These are phyloP conservation scores for Cataglyphis rosenhaueri DNA, from an alignment of 2,888 invertebrate species.

Conservation along the genomic window DNA sequence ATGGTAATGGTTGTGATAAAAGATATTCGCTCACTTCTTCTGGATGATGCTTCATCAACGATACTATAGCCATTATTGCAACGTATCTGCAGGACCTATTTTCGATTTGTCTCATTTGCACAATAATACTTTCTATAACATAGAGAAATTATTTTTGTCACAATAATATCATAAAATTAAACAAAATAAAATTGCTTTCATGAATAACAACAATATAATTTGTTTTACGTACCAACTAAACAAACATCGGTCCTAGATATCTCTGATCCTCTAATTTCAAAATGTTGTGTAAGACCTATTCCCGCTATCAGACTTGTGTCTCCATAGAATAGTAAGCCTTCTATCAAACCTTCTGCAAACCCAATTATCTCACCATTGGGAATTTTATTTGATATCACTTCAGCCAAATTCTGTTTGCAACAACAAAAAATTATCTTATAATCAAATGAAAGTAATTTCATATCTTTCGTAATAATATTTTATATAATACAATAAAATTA, in stretches of 20 bases:
- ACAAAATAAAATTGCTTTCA: background rate
- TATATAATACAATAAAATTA: background rate
- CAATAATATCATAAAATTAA: background rate
- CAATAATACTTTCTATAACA: conserved; percentile 78
- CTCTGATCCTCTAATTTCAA: conserved; percentile 79
- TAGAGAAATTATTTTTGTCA: background rate
- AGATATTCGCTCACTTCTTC: conserved; percentile 79
- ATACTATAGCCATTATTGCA: conserved; percentile 77
- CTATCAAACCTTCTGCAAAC: conserved; percentile 80
- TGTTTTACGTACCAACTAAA: conserved; percentile 75
- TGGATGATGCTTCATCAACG: conserved; percentile 77
- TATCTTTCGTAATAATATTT: conserved; percentile 1
- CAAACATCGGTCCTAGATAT: conserved; percentile 79
- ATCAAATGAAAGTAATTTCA: background rate
- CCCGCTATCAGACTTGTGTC: conserved; percentile 79
- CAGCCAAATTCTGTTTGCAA: conserved; percentile 73
- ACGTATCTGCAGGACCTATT: conserved; percentile 77
- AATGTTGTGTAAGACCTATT: conserved; percentile 78
- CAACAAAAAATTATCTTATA: conserved; percentile 1
- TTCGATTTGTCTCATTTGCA: conserved; percentile 81
- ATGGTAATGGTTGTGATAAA: conserved; percentile 79
- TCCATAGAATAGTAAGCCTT: conserved; percentile 77
- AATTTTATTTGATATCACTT: conserved; percentile 77
- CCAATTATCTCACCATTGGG: conserved; percentile 79
- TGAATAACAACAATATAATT: conserved; percentile 20